phyloP scores from a whole-genome alignment of 2,797 vertebrate genomes.

The Acipenser oxyrinchus region DNA sequence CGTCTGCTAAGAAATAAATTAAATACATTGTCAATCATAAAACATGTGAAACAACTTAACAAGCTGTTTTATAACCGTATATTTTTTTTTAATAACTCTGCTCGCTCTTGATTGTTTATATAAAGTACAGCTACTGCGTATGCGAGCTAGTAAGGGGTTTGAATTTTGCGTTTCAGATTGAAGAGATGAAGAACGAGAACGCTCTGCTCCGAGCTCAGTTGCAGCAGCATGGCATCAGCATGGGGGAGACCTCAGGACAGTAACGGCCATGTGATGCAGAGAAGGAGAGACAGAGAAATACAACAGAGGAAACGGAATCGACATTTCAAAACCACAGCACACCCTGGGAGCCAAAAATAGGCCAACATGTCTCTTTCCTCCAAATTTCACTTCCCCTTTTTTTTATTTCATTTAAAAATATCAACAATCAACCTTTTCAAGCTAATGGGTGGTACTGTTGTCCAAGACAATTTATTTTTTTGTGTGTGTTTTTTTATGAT shows the following conservation, averaged over 20 bases:
- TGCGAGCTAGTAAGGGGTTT: neutral
- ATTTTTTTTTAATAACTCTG: neutral
- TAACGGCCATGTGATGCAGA: constrained; percentile 33
- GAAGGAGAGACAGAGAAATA: neutral
- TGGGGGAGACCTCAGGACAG: constrained; percentile 61
- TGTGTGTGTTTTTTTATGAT: neutral
- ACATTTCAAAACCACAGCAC: neutral
- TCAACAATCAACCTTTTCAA: neutral
- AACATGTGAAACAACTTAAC: neutral
- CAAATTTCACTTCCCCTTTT: neutral
- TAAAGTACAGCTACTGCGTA: no score
- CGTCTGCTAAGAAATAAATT: no score
- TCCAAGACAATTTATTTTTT: constrained; percentile 5
- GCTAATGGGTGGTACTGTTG: constrained; percentile 4
- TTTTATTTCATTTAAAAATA: neutral
- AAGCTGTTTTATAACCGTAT: constrained; percentile 25
- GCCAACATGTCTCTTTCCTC: neutral
- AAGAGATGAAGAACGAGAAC: constrained; percentile 82
- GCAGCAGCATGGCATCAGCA: constrained; percentile 72
- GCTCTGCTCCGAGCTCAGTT: constrained; percentile 72
- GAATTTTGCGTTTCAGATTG: constrained; percentile 55
- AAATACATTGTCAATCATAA: no score
- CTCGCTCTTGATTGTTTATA: neutral
- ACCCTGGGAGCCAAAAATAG: neutral
- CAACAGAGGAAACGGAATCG: neutral